Evolutionary conservation across 2,888 invertebrate species (phyloP).

Genomic region (Aporophyla nigra): DNA sequence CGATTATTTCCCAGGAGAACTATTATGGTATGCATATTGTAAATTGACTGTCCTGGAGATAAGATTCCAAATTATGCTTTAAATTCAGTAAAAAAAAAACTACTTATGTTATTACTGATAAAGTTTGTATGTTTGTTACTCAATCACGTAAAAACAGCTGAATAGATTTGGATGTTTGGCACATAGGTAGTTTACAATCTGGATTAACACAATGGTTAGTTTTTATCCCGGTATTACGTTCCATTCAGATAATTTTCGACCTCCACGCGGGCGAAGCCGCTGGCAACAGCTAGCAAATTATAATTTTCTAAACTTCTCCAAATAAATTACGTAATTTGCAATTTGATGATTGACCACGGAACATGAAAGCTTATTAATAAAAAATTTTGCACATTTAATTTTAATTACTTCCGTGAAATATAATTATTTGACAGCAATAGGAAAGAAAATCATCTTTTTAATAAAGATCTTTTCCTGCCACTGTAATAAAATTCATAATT

Average conservation of each 20-base stretch:
- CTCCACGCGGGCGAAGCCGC: too few relatives aligned
- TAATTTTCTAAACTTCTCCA: background rate
- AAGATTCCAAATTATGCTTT: constrained; percentile 8
- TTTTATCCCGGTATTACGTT: too few relatives aligned
- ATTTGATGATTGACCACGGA: background rate
- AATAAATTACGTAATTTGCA: background rate
- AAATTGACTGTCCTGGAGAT: constrained; percentile 42
- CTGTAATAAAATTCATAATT: background rate
- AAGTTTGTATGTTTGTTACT: too few relatives aligned
- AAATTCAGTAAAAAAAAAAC: background rate
- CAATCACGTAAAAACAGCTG: too few relatives aligned
- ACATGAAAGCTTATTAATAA: too few relatives aligned
- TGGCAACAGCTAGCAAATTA: background rate
- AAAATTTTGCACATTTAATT: background rate
- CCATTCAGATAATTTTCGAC: too few relatives aligned
- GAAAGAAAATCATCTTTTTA: background rate
- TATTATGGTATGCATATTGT: constrained; percentile 49
- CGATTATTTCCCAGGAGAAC: constrained; percentile 63
- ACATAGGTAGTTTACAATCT: too few relatives aligned
- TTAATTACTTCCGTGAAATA: background rate
- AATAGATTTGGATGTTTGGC: too few relatives aligned
- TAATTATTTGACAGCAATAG: background rate
- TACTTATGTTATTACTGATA: too few relatives aligned
- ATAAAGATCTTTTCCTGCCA: background rate
- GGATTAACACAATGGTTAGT: too few relatives aligned